These are phyloP conservation scores for Cryptophagus acutangulus DNA, from an alignment of 2,888 invertebrate genomes.

Conservation along the genomic window DNA sequence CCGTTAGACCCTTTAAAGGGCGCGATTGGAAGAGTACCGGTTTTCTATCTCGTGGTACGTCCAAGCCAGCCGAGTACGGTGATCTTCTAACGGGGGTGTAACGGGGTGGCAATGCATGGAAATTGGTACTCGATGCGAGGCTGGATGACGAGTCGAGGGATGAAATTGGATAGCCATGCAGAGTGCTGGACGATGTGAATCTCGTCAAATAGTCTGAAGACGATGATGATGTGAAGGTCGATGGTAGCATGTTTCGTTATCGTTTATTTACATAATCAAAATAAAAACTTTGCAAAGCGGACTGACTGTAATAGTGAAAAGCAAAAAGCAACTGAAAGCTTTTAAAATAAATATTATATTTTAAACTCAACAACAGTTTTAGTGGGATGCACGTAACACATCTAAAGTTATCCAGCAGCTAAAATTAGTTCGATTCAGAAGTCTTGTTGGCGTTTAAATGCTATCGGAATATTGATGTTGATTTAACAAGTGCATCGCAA, in stretches of 20 bases:
- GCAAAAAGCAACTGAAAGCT: not conserved
- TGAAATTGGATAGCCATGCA: conserved; percentile 24
- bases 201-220: too few relatives aligned
- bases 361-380: not conserved
- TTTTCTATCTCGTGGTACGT: conserved; percentile 29
- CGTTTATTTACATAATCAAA: not conserved
- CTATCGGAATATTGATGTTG: too few relatives aligned
- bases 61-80: conserved; percentile 28
- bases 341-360: not conserved
- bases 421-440: conserved; percentile 21
- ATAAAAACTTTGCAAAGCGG: not conserved
- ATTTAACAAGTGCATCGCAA: too few relatives aligned
- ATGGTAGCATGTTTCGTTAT: conserved; percentile 19
- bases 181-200: conserved; percentile 14
- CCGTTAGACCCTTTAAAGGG: conserved; percentile 46
- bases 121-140: conserved; percentile 17
- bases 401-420: conserved; percentile 16
- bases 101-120: conserved; percentile 29
- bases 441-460: too few relatives aligned
- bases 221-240: too few relatives aligned
- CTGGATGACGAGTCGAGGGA: conserved; percentile 19
- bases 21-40: conserved; percentile 37
- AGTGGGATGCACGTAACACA: conserved; percentile 12
- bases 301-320: too few relatives aligned
- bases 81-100: conserved; percentile 26